Evolutionary conservation across 2,888 invertebrate genomes (phyloP).

Genomic region (Dicyrtomina minuta): DNA sequence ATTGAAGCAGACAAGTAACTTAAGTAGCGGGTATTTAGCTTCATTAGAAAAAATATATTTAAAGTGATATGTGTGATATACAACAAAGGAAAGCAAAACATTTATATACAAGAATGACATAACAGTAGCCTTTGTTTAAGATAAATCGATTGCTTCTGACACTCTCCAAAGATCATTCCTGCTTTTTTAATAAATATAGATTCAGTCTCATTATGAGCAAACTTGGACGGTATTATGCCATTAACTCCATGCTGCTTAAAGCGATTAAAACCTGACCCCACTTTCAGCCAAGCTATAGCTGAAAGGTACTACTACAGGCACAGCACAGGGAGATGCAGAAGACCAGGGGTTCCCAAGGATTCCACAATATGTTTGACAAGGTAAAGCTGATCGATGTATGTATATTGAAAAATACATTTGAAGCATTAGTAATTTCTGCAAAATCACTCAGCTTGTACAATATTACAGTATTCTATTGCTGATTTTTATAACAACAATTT

Average conservation of each 20-base stretch:
- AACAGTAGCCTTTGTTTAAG: too few species aligned
- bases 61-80: too few species aligned
- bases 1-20: too few species aligned
- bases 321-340: neutral
- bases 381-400: neutral
- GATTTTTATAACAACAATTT: too few species aligned
- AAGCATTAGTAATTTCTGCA: too few species aligned
- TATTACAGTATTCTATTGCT: too few species aligned
- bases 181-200: neutral
- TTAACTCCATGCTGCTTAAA: neutral
- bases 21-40: too few species aligned
- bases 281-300: neutral
- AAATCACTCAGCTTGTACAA: too few species aligned
- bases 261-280: neutral
- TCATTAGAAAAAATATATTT: too few species aligned
- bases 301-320: conserved; percentile 1
- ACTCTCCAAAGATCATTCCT: neutral
- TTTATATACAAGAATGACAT: too few species aligned
- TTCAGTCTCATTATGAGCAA: neutral
- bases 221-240: neutral
- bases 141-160: too few species aligned
- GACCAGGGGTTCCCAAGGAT: conserved; percentile 2
- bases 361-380: neutral
- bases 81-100: too few species aligned
- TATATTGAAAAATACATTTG: neutral